phyloP scores from a whole-genome alignment of 2,113 vertebrate genomes.

The Loxodonta africana region DNA sequence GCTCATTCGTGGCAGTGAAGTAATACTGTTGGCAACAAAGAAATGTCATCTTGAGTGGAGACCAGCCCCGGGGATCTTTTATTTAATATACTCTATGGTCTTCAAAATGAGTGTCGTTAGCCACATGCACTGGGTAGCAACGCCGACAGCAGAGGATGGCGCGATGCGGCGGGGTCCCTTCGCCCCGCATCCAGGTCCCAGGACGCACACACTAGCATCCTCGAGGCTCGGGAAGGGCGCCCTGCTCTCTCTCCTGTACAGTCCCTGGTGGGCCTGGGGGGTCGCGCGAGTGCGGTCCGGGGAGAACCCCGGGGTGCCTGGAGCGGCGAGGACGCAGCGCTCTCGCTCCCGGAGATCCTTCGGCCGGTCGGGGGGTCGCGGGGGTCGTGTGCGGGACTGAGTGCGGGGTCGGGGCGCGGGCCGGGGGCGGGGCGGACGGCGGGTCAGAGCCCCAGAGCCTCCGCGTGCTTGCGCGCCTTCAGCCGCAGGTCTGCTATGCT shows the following conservation, averaged over 20 bases:
- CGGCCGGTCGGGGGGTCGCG: background rate
- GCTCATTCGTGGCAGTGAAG: slow-evolving; percentile 91
- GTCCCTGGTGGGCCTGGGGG: slow-evolving; percentile 46
- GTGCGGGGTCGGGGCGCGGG: background rate
- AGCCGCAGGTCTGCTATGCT: slow-evolving; percentile 99
- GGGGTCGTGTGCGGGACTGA: background rate
- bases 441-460: slow-evolving; percentile 98
- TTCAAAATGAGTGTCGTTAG: slow-evolving; percentile 87
- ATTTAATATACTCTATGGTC: slow-evolving; percentile 80
- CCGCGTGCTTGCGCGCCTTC: slow-evolving; percentile 98
- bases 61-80: slow-evolving; percentile 91
- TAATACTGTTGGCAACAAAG: slow-evolving; percentile 88
- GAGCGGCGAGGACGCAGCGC: background rate
- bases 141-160: slow-evolving; percentile 91
- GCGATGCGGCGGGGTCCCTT: slow-evolving; percentile 88
- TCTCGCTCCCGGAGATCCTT: background rate
- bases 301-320: background rate
- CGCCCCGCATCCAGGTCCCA: slow-evolving; percentile 86
- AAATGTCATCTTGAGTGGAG: slow-evolving; percentile 91
- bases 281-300: background rate
- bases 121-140: slow-evolving; percentile 94
- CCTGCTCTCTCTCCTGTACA: slow-evolving; percentile 69
- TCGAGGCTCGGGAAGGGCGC: slow-evolving; percentile 34
- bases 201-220: slow-evolving; percentile 78
- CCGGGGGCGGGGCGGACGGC: slow-evolving; percentile 57